Evolutionary conservation across 2,797 vertebrate genomes (phyloP), one percentile per base, ranked within the genome.

Genomic region (Spheniscus humboldti): DNA sequence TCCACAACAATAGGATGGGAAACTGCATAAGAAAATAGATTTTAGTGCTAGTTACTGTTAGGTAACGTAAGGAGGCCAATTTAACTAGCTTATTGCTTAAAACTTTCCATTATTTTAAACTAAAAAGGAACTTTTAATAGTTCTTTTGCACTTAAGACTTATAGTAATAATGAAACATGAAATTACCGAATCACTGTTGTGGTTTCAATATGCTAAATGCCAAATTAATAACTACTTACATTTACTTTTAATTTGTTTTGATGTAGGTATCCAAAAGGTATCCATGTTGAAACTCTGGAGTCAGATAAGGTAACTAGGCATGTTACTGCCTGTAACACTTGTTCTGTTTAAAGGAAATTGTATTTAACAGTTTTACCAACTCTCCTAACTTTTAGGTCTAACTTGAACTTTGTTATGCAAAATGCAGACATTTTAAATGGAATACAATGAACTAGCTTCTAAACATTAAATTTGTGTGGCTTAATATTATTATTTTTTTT

Each of bases 271-370:
- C 98, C 99, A 25, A 99, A 99, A 98, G 99, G 99, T 56, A 98
- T 99, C 97, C 99, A 99, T 8, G 98, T 99, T 79, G 99, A 99
- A 98, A 99, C 99, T 19, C 88, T 99, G 80, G 99, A 99, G 97
- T 99, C 99, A 2, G 99, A 99, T 92, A 99, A 99, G 98, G 99
- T 99, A 97, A 95, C 13, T 35, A 27, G 53, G 4, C 62, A 12
- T 31, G 4, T 67, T 74, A n/a, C 28, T 90, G 31, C 48, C 35
- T 80, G 18, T 86, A 15, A 88, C 20, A 14, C 75, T 55, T 78
- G 7, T 60, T 67, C 33, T 66, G 1, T 79, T 73, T 37, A 73
- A 90, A 84, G 33, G 8, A 85, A 79, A 76, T 62, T 52, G 4
- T 39, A 18, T 71, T 78, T 89, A 57, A 81, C 28, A 19, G 0